Evolutionary conservation across 2,113 vertebrate species (phyloP).

Genomic region (Campylorhamphus procurvoides): DNA sequence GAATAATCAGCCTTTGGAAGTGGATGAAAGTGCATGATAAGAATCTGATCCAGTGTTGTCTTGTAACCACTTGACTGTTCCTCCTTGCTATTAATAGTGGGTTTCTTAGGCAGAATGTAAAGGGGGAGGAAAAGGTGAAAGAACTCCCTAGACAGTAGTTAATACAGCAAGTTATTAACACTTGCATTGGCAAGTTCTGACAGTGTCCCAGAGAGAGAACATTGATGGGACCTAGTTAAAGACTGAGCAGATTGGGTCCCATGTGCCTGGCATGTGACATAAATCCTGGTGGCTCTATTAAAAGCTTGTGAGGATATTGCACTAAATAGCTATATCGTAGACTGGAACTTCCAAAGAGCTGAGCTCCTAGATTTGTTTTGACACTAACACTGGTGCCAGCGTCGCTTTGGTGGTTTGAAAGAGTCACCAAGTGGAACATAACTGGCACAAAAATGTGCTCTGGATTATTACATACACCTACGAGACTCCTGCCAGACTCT

Average conservation of each 20-base stretch:
- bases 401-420: background rate
- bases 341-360: background rate
- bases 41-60: background rate
- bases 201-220: background rate
- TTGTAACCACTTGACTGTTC: constrained; percentile 20
- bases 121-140: background rate
- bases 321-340: background rate
- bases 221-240: constrained; percentile 13
- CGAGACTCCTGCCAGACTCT: background rate
- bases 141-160: background rate
- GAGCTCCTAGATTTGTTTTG: background rate
- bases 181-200: background rate
- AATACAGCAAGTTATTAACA: constrained; percentile 20
- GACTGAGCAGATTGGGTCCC: background rate
- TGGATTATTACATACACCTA: background rate
- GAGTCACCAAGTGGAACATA: background rate
- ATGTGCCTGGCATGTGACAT: background rate
- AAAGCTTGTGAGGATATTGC: background rate
- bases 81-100: background rate
- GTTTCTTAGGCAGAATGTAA: background rate
- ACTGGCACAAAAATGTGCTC: background rate
- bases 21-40: background rate
- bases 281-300: background rate
- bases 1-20: background rate
- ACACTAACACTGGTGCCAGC: background rate